Evolutionary conservation across 1,140 invertebrate genomes (phyloP), one percentile per base, ranked within the genome.

Genomic region (Listronotus bonariensis): DNA sequence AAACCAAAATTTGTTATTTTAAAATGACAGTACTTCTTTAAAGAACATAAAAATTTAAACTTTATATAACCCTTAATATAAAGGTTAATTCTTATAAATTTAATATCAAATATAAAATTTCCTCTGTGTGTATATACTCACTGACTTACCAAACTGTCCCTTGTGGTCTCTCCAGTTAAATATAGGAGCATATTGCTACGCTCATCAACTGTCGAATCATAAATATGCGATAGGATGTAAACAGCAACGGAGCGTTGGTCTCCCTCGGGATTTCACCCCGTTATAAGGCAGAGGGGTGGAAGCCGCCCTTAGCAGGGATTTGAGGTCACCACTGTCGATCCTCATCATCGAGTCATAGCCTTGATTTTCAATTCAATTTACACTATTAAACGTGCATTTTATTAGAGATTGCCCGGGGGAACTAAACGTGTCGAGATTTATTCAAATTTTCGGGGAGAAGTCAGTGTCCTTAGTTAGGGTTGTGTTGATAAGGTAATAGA

Each of bases 141-240:
- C 11, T 36, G 34, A 36, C 34, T 51, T 49, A 57, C 51, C 42
- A 48, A 57, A 52, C 31, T 59, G 31, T 42, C 70, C 70, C 72
- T 46, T 66, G 68, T 60, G 72, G 65, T 59, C 71, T 54, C 43
- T 63, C 57, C 55, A 49, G 56, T 68, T 72, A 74, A 74, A 73
- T 72, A 70, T 69, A 70, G 59, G 26, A 76, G 70, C 76, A 77
- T 77, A 77, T 77, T 77, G 76, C 76, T 74, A 72, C 74, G 76
- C 76, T 77, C 76, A 76, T 77, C 76, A 77, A 77, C 76, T 77
- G 76, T 70, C 76, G 73, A 72, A 74, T 75, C 72, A 77, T 76
- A 77, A 77, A 76, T 76, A 77, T 77, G 74, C 76, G 75, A 77
- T 76, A 70, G 71, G 74, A 74, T 74, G 76, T 77, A 77, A 77